Conservation (phyloP, 2,888 invertebrate species). For the Caenorhabditis sp. region DNA sequence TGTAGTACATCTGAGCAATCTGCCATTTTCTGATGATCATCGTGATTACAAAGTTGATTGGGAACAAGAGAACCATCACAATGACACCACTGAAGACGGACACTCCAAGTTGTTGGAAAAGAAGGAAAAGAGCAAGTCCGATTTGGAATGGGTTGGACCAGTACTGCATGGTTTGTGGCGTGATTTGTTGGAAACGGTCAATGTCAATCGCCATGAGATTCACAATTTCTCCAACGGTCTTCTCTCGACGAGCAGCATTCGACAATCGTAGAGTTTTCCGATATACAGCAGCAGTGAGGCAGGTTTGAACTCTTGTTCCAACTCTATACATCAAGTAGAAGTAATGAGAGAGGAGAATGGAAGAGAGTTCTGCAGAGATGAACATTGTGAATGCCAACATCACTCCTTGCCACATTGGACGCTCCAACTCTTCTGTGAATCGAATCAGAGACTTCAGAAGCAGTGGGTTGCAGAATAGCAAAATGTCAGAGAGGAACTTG, state of each 20-base stretch:
- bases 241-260: slow-evolving; percentile 84
- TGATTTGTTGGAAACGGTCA: slow-evolving; percentile 84
- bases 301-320: slow-evolving; percentile 81
- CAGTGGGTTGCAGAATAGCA: slow-evolving; percentile 79
- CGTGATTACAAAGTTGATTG: slow-evolving; percentile 82
- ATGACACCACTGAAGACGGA: slow-evolving; percentile 95
- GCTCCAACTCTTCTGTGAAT: slow-evolving; percentile 77
- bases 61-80: slow-evolving; percentile 94
- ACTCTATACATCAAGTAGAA: slow-evolving; percentile 82
- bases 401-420: slow-evolving; percentile 82
- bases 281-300: slow-evolving; percentile 82
- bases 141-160: slow-evolving; percentile 81
- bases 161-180: slow-evolving; percentile 82
- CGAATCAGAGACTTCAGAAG: slow-evolving; percentile 79
- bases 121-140: slow-evolving; percentile 81
- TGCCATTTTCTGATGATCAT: slow-evolving; percentile 82
- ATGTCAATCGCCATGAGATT: slow-evolving; percentile 86
- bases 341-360: slow-evolving; percentile 81
- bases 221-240: slow-evolving; percentile 86
- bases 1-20: slow-evolving; percentile 92
- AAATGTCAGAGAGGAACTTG: slow-evolving; percentile 78
- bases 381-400: slow-evolving; percentile 80
- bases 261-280: slow-evolving; percentile 84
- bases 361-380: slow-evolving; percentile 77
- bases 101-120: slow-evolving; percentile 86